Conservation (phyloP, 2,797 vertebrate genomes). For the Hoplostethus mediterraneus region DNA sequence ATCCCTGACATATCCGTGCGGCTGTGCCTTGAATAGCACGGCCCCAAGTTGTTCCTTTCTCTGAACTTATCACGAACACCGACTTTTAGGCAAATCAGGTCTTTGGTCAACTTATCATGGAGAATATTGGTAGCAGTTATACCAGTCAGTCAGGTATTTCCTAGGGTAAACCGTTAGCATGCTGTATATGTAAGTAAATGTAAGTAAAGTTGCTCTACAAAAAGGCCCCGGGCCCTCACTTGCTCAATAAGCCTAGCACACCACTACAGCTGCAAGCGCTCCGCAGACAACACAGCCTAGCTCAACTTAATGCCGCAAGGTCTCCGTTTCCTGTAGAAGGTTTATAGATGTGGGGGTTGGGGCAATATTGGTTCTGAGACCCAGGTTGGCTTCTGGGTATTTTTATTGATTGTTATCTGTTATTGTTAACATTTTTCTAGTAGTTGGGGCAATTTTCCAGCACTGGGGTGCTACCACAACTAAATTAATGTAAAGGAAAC, state of each 20-base stretch:
- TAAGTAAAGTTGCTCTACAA: not conserved
- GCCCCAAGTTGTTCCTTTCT: conserved; percentile 12
- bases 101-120: conserved; percentile 7
- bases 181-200: not conserved
- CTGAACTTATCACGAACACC: conserved; percentile 8
- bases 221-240: not conserved
- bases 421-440: not conserved
- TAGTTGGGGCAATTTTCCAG: not conserved
- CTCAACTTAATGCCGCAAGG: conserved; percentile 1
- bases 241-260: not conserved
- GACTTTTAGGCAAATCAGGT: conserved; percentile 11
- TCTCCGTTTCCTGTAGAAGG: conserved; percentile 1
- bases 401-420: not conserved
- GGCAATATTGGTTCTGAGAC: not conserved
- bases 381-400: not conserved
- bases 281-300: not conserved
- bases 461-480: no score
- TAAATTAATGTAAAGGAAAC: no score
- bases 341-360: not conserved
- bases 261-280: not conserved
- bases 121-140: not conserved
- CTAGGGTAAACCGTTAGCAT: not conserved
- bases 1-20: conserved; percentile 44
- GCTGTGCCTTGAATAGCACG: conserved; percentile 40
- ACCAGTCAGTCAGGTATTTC: conserved; percentile 16